phyloP scores from a whole-genome alignment of 2,113 vertebrate genomes.

The Nothoprocta pentlandii region DNA sequence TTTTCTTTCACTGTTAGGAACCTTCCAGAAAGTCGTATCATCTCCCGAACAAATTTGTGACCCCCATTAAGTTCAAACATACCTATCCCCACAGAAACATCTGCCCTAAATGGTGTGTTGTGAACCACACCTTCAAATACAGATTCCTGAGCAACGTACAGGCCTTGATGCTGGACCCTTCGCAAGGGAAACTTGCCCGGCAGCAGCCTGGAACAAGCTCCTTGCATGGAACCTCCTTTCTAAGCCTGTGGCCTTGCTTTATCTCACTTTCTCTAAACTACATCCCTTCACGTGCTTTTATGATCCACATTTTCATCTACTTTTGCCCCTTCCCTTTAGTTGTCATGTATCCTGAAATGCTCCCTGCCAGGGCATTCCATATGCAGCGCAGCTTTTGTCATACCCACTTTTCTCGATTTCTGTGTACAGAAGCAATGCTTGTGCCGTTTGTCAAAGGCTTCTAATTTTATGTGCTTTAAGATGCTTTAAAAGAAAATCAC shows the following conservation, averaged over 20 bases:
- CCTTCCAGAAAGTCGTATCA: background rate
- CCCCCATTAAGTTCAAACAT: background rate
- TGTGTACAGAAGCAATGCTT: background rate
- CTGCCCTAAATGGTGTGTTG: background rate
- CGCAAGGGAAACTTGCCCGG: background rate
- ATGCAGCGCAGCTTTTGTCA: background rate
- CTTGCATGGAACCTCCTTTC: background rate
- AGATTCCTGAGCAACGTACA: background rate
- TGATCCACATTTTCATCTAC: background rate
- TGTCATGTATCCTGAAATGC: background rate
- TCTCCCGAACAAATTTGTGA: background rate
- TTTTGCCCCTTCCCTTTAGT: background rate
- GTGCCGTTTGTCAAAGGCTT: background rate
- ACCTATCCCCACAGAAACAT: accelerated
- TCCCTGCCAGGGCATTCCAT: background rate
- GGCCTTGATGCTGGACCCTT: background rate
- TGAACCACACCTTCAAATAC: background rate
- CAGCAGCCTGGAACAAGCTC: background rate
- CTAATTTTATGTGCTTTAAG: constrained; percentile 31
- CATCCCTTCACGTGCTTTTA: background rate
- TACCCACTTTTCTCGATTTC: background rate
- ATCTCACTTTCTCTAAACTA: background rate
- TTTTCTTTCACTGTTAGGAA: background rate
- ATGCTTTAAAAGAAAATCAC: background rate
- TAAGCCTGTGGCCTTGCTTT: background rate